phyloP scores from a whole-genome alignment of 2,113 vertebrate genomes.

The Eurystomus gularis region DNA sequence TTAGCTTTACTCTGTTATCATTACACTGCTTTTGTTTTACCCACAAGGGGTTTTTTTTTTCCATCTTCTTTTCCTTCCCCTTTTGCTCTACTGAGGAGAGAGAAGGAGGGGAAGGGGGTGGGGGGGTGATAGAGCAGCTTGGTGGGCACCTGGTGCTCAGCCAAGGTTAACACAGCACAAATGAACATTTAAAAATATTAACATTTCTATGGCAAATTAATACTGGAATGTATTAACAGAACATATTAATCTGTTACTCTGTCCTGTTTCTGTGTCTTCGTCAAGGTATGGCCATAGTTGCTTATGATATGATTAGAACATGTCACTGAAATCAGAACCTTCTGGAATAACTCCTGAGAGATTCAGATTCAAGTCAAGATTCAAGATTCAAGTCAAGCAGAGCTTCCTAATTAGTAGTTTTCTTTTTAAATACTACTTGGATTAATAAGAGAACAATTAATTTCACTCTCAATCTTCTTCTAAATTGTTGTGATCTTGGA shows the following conservation, averaged over 20 bases:
- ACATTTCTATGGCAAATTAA: not conserved
- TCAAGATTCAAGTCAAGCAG: not conserved
- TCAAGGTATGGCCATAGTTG: not conserved
- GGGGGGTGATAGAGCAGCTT: no score
- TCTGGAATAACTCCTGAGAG: not conserved
- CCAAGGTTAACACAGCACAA: no score
- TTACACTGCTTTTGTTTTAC: no score
- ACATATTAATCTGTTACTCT: not conserved
- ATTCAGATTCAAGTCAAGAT: not conserved
- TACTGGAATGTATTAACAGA: not conserved
- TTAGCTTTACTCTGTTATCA: no score
- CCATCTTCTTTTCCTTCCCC: no score
- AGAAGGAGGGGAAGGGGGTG: no score
- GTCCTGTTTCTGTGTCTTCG: not conserved
- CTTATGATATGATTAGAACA: not conserved
- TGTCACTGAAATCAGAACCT: not conserved
- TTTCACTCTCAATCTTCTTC: slow-evolving; percentile 23
- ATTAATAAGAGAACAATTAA: slow-evolving; percentile 63
- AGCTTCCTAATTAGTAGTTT: slow-evolving; percentile 2
- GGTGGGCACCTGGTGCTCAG: no score
- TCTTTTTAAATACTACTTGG: slow-evolving; percentile 2
- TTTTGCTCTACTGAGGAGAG: no score
- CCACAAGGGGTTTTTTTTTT: no score
- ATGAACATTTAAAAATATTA: not conserved
- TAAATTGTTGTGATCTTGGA: slow-evolving; percentile 46